Base-by-base conservation (phyloP, 92 coral and sea anemone genomes). In the Bergia puertoricense region DNA sequence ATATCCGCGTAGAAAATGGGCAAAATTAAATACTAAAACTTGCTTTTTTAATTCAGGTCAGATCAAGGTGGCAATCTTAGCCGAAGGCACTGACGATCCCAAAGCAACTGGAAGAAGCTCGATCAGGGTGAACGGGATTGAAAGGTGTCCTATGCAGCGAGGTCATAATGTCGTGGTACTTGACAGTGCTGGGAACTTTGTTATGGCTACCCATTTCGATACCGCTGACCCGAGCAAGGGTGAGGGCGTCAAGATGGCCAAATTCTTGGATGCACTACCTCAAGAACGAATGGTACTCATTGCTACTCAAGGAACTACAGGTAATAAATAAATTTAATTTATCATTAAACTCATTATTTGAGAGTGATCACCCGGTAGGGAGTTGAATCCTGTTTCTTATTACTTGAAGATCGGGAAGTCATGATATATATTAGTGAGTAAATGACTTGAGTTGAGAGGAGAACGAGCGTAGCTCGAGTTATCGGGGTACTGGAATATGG, bases 261-360 rank as follows among this genome's bases (percentile, higher is more conserved):
- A 92, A 82, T 95, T 97, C 80, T 82, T 97, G 67, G 95, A 94
- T 38, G 91, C 93, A 71, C 93, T 97, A 13, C 99, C 99, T 6
- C 92, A 95, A 86, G 99, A 95, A 77, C 89, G 99, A 89, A 94
- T 97, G 85, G 99, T 97, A 41, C 85, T 97, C 40, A 91, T 97
- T 71, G 98, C 98, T 3, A 97, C 99, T 18, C 99, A 97, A 84
- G 99, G 98, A 76, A 95, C 95, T 57, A 97, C 98, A 48, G 99
- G 99, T 97, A 37, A 88, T 54, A 54, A 54, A 1, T 10, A 3
- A 1, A 10, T 54, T 54, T 10, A 6, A 7, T 54, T 54, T 1
- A 1, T 54, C 59, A 54, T 10, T 54, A 13, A 51, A 54, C 13
- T 54, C 10, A 13, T 11, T 10, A 15, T 13, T 54, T 54, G 5